Evolutionary conservation across 2,113 vertebrate species (phyloP).

Genomic region (Carassius carassius): DNA sequence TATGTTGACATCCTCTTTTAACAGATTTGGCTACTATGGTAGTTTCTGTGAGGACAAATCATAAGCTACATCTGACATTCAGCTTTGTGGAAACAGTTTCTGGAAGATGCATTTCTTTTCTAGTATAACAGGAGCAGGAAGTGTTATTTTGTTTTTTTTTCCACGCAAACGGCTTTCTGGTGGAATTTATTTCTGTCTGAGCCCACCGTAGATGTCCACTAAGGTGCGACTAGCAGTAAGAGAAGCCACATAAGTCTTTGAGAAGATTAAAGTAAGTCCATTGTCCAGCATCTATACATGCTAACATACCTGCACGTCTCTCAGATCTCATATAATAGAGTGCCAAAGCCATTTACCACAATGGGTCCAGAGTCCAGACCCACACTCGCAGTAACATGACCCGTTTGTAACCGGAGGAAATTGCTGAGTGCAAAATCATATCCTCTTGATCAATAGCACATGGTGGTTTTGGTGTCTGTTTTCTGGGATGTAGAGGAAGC

Average conservation of each 20-base stretch:
- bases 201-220: constrained; percentile 14
- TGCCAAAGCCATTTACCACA: constrained; percentile 37
- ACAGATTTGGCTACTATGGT: neutral
- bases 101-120: too few species aligned
- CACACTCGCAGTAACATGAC: constrained; percentile 23
- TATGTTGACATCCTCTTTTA: neutral
- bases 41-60: too few species aligned
- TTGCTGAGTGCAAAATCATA: constrained; percentile 42
- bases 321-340: constrained; percentile 47
- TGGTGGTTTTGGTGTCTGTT: constrained; percentile 22
- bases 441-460: constrained; percentile 34
- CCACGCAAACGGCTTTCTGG: neutral
- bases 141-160: constrained; percentile 24
- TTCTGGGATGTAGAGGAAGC: constrained; percentile 40
- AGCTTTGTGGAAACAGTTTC: neutral
- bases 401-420: constrained; percentile 23
- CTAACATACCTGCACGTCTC: constrained; percentile 16
- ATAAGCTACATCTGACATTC: too few species aligned
- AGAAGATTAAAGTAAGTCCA: constrained; percentile 54
- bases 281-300: constrained; percentile 57
- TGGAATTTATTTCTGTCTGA: constrained; percentile 49
- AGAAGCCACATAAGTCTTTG: constrained; percentile 54
- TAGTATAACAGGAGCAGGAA: neutral
- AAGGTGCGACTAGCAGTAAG: constrained; percentile 40
- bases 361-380: constrained; percentile 29